These are phyloP conservation scores for Cyanistes caeruleus DNA, from an alignment of 2,113 vertebrate genomes.

Conservation along the genomic window DNA sequence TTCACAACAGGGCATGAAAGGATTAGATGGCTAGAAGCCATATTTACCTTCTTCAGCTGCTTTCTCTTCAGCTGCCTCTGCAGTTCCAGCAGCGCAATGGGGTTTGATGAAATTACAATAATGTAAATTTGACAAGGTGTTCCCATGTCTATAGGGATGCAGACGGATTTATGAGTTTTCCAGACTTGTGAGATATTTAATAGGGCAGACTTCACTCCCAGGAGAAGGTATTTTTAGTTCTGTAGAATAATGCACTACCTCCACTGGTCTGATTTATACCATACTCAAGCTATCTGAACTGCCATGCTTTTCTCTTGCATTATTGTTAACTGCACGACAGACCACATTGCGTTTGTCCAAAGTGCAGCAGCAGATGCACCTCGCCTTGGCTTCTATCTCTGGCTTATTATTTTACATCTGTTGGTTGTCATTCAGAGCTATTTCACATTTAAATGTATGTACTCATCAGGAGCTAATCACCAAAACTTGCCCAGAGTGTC, in stretches of 20 bases:
- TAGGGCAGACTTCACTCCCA: not conserved
- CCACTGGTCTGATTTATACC: not conserved
- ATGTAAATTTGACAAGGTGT: not conserved
- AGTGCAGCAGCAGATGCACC: not conserved
- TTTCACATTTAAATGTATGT: not conserved
- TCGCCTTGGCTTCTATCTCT: not conserved
- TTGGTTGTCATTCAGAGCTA: not conserved
- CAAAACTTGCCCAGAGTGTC: not conserved
- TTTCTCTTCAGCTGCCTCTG: not conserved
- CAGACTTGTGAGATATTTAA: not conserved
- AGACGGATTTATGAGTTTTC: not conserved
- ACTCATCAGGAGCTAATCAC: not conserved
- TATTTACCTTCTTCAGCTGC: not conserved
- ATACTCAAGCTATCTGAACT: not conserved
- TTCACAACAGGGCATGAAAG: not conserved
- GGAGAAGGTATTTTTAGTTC: not conserved
- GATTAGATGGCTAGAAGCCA: too few species aligned
- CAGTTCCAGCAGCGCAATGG: not conserved
- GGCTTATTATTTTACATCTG: not conserved
- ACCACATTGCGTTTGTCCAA: not conserved
- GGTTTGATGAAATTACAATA: not conserved
- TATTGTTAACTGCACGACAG: not conserved
- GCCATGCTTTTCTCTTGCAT: not conserved
- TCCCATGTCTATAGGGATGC: not conserved
- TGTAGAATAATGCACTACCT: not conserved